Base-by-base conservation (phyloP, 2,113 vertebrate species). In the Semnopithecus entellus region DNA sequence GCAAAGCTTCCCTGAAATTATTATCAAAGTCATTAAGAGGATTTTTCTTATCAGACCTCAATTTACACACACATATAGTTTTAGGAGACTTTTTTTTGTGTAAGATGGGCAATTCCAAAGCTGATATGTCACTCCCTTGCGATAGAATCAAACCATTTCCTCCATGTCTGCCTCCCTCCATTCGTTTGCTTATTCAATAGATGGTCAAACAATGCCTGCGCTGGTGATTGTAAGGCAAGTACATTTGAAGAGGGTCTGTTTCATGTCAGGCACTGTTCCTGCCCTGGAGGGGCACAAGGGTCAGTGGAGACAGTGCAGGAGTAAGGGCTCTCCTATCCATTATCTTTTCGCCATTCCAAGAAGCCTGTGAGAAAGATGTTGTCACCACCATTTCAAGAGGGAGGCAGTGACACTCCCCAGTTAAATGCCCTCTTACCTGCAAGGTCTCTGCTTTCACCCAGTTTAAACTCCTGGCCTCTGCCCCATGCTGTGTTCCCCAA, bases 1-100 rank as follows among this genome's bases (percentile, higher is more conserved):
- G 52, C n/a, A 66, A 96, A 85, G 12, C 30, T 18, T 90, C 70
- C 81, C 81, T 90, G 61, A 87, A 90, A 94, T 96, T 81, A 90
- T 83, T 83, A 76, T 93, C 68, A 40, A 96, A 90, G 90, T 93
- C 94, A 57, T 97, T 96, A 96, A 84, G 80, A 70, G 40, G 66
- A 80, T 81, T 96, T 94, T 94, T 91, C 90, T 88, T 78, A 95
- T 73, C 76, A 92, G 57, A 72, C 79, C 93, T 97, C 70, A 95
- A 48, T 93, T 81, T 90, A 90, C 40, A 93, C 73, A 94, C 64
- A 84, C 79, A 66, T 59, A 70, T 5, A 14, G 17, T 90, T 81
- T 94, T 72, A 84, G 86, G 80, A 81, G 50, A 57, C 16, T 13
- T 61, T 76, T 92, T 66, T 90, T 92, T 95, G 50, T 75, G 55